phyloP scores from a whole-genome alignment of 2,888 invertebrate genomes.

The Seira sanloemensis region DNA sequence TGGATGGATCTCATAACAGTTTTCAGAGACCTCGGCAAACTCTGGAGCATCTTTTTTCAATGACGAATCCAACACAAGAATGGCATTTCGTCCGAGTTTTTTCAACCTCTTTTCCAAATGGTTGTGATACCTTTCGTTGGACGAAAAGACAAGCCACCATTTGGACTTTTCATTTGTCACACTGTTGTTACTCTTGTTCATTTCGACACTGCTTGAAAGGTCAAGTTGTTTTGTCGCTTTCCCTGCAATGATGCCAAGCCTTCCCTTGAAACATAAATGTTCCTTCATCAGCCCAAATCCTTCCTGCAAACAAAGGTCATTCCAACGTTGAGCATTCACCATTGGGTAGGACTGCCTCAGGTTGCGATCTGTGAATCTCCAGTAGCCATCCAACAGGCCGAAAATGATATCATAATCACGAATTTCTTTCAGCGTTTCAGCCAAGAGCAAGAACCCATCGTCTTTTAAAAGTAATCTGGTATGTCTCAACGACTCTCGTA shows the following conservation, averaged over 20 bases:
- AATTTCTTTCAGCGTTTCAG: constrained; percentile 29
- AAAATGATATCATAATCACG: constrained; percentile 46
- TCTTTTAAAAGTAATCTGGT: constrained; percentile 31
- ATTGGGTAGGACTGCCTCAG: constrained; percentile 32
- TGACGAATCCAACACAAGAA: constrained; percentile 21
- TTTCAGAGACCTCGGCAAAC: background rate
- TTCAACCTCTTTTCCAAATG: constrained; percentile 20
- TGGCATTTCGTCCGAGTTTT: constrained; percentile 31
- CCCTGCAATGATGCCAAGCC: constrained; percentile 23
- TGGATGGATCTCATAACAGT: constrained; percentile 35
- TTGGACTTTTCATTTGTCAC: constrained; percentile 2
- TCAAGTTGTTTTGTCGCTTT: constrained; percentile 10
- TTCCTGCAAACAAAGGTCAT: constrained; percentile 19
- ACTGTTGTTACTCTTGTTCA: background rate
- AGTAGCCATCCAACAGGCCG: constrained; percentile 44
- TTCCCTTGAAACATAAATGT: constrained; percentile 33
- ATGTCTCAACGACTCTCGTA: constrained; percentile 30
- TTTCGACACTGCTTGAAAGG: no score
- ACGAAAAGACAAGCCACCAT: constrained; percentile 48
- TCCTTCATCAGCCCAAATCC: constrained; percentile 30
- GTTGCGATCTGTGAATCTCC: constrained; percentile 56
- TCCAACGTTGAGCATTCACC: constrained; percentile 3
- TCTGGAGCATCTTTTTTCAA: background rate
- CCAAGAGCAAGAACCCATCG: constrained; percentile 32
- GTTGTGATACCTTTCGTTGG: constrained; percentile 18